Evolutionary conservation across 1,140 invertebrate genomes (phyloP).

Genomic region (Eurosta solidaginis): DNA sequence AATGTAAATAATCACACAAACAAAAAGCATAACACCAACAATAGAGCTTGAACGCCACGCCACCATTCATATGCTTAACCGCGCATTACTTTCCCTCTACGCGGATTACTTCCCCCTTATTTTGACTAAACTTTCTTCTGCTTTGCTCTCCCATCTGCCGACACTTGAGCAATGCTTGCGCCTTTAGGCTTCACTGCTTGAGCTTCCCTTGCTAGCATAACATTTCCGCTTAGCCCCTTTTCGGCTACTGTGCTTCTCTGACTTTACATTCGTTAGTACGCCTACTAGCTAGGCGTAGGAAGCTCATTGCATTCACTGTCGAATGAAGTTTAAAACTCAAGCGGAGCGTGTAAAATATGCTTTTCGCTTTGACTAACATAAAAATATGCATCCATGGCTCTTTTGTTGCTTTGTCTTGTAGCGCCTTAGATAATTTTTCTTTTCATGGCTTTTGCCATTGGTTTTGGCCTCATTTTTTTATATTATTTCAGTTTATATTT

Average conservation of each 20-base stretch:
- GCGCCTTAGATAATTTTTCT: not conserved
- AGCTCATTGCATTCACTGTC: not conserved
- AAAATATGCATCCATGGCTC: not conserved
- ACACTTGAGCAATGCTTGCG: not conserved
- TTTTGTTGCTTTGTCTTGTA: not conserved
- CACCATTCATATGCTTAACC: not conserved
- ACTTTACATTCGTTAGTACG: no score
- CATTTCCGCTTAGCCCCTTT: slow-evolving; percentile 21
- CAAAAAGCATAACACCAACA: not conserved
- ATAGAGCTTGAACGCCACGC: not conserved
- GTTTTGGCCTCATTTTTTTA: no score
- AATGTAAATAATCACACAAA: not conserved
- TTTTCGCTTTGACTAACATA: slow-evolving; percentile 5
- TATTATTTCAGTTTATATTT: not conserved
- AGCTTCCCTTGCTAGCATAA: not conserved
- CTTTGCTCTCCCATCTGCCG: not conserved
- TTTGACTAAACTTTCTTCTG: slow-evolving; percentile 17
- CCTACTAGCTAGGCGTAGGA: not conserved
- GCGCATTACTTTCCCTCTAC: no score
- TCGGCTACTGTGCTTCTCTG: not conserved
- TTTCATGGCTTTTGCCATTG: not conserved
- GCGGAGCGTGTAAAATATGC: slow-evolving; percentile 24
- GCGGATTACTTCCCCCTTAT: not conserved
- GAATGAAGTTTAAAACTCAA: slow-evolving; percentile 14
- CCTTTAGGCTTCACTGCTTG: slow-evolving; percentile 11